These are phyloP conservation scores for Varanus salvator DNA, from an alignment of 2,113 vertebrate species.

Conservation along the genomic window DNA sequence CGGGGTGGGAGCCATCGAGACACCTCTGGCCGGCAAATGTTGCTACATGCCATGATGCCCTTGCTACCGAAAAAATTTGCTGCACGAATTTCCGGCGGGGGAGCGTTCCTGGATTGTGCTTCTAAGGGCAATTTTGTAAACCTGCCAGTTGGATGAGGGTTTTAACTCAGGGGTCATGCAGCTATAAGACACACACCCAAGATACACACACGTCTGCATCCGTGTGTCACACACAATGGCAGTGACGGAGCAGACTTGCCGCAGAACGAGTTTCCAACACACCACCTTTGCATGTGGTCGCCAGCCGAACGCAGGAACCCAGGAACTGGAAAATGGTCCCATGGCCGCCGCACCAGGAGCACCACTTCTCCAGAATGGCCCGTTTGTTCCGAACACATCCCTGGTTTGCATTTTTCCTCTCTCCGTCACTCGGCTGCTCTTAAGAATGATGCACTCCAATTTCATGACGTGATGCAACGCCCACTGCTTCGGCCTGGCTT, in stretches of 20 bases:
- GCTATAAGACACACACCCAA: neutral
- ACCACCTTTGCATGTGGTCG: neutral
- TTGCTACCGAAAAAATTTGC: neutral
- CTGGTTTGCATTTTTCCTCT: neutral
- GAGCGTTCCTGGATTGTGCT: no score
- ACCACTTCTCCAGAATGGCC: neutral
- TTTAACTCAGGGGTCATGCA: neutral
- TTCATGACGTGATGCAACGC: neutral
- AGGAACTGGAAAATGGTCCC: slow-evolving; percentile 15
- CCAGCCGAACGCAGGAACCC: neutral
- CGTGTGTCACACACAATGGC: no score
- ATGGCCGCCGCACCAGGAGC: neutral
- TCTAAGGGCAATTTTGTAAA: neutral
- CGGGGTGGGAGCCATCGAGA: neutral
- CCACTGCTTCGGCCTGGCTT: no score
- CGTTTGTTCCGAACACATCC: neutral
- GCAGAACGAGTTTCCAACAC: neutral
- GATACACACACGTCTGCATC: neutral
- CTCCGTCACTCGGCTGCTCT: no score
- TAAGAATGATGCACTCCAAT: neutral
- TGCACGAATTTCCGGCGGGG: neutral
- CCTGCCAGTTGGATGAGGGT: neutral
- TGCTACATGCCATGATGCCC: neutral
- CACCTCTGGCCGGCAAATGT: neutral
- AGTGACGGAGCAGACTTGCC: neutral